phyloP scores from a whole-genome alignment of 2,888 invertebrate species.

The Steinernema hermaphroditum region DNA sequence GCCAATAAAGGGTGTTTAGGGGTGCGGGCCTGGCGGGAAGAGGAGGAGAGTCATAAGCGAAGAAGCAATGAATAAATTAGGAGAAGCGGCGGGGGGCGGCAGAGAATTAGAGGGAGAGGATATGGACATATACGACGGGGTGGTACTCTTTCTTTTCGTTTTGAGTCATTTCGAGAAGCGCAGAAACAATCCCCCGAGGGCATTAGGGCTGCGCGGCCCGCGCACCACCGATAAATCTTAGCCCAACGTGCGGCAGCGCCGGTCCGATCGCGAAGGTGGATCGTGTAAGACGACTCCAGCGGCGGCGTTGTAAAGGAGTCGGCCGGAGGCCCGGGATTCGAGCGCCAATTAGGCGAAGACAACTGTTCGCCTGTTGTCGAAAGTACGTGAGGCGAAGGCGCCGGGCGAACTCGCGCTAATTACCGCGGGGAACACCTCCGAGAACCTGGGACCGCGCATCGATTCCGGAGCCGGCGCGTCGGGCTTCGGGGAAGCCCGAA shows the following conservation, averaged over 20 bases:
- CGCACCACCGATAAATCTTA: conserved; percentile 26
- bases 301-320: not conserved
- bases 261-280: conserved; percentile 7
- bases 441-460: no score
- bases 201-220: conserved; percentile 28
- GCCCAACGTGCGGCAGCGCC: not conserved
- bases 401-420: no score
- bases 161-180: conserved; percentile 25
- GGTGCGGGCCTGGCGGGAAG: not conserved
- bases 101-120: conserved; percentile 15
- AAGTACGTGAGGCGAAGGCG: no score
- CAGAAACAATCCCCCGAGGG: conserved; percentile 26
- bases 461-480: no score
- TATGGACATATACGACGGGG: conserved; percentile 2
- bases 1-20: conserved; percentile 17
- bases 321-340: not conserved
- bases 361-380: conserved; percentile 20
- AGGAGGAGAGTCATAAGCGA: conserved; percentile 19
- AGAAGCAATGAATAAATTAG: conserved; percentile 28
- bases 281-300: not conserved
- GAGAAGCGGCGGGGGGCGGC: conserved; percentile 7
- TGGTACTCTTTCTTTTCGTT: conserved; percentile 11
- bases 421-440: no score
- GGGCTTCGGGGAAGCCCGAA: no score
- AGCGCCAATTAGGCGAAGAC: not conserved